Conservation (phyloP, 2,797 vertebrate species). For the Diplodus sargus region DNA sequence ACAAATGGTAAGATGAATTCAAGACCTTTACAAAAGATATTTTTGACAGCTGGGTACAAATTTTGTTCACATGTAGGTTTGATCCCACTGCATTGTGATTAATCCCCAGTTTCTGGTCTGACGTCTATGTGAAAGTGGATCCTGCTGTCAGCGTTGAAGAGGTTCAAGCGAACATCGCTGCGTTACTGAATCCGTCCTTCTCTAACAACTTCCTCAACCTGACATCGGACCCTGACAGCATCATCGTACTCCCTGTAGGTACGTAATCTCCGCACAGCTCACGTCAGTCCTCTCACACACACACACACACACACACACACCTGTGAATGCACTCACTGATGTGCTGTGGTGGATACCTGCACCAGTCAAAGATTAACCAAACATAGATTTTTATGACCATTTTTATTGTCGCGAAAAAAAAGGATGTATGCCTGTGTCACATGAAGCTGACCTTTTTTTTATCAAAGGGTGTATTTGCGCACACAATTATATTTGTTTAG, state of each 20-base stretch:
- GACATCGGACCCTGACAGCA: slow-evolving; percentile 40
- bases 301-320: neutral
- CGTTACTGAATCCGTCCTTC: slow-evolving; percentile 56
- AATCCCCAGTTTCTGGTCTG: slow-evolving; percentile 69
- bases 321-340: neutral
- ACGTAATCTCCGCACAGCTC: slow-evolving; percentile 28
- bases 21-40: neutral
- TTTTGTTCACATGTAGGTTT: neutral
- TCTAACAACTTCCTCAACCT: slow-evolving; percentile 43
- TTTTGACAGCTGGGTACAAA: neutral
- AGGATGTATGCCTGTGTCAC: slow-evolving; percentile 1
- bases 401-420: neutral
- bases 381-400: slow-evolving; percentile 5
- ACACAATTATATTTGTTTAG: neutral
- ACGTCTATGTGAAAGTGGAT: slow-evolving; percentile 64
- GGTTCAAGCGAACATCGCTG: slow-evolving; percentile 61
- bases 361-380: slow-evolving; percentile 21
- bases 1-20: slow-evolving; percentile 62
- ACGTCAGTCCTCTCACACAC: neutral
- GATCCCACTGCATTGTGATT: neutral
- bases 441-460: neutral
- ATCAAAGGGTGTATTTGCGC: neutral
- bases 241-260: slow-evolving; percentile 78
- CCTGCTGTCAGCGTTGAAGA: slow-evolving; percentile 67
- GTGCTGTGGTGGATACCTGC: neutral